Percentiles rank a stretch among this genome's conserved stretches.
These are phyloP conservation scores for Adelphocoris suturalis DNA, from an alignment of 2,888 invertebrate species.

Conservation along the genomic window DNA sequence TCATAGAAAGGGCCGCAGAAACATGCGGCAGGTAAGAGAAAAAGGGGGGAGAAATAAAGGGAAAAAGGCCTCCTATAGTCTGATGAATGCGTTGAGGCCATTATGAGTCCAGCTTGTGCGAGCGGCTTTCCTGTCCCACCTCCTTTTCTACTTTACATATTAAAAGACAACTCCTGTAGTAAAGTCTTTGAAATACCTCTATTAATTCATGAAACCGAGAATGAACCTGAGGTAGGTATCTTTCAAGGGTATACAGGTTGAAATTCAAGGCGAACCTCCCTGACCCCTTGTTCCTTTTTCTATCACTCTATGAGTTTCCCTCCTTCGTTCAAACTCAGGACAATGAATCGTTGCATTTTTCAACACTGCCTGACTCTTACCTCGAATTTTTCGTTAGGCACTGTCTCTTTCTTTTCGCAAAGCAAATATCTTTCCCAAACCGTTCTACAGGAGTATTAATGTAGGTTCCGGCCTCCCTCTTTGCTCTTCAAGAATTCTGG, in stretches of 20 bases:
- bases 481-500: not conserved
- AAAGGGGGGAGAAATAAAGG: not conserved
- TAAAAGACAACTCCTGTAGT: conserved; percentile 64
- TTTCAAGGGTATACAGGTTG: conserved; percentile 51
- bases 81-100: conserved; percentile 65
- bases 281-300: conserved; percentile 8
- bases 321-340: not conserved
- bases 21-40: not conserved
- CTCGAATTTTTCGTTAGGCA: not conserved
- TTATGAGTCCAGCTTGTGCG: conserved; percentile 66
- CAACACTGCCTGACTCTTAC: not conserved
- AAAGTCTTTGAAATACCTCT: conserved; percentile 50
- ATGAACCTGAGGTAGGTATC: conserved; percentile 47
- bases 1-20: conserved; percentile 31
- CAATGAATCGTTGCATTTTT: conserved; percentile 42
- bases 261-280: conserved; percentile 12
- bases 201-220: conserved; percentile 66
- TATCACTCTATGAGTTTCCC: not conserved
- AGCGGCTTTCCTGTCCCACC: conserved; percentile 22
- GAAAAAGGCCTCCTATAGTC: conserved; percentile 5
- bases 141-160: conserved; percentile 53
- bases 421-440: conserved; percentile 40
- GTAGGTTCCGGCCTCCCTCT: not conserved
- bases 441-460: not conserved
- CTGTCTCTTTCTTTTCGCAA: conserved; percentile 10